Base-by-base conservation (phyloP, 2,113 vertebrate genomes). In the Scatophagus argus region DNA sequence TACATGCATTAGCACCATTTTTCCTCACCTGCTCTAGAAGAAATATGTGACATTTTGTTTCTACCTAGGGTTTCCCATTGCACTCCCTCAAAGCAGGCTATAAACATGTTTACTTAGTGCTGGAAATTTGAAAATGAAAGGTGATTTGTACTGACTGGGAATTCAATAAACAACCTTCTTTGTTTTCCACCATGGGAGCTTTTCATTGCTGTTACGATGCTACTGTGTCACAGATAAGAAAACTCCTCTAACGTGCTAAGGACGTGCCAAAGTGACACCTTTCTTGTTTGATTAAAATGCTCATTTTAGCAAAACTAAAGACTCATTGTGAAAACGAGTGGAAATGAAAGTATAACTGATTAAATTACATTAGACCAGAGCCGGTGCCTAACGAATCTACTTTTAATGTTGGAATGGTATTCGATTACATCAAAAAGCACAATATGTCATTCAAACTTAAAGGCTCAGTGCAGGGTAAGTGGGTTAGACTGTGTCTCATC, bases 121-220 rank as follows among this genome's bases (percentile, higher is more conserved):
- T 63, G 0, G n/a, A 23, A 8, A 41, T 68, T 44, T 63, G 8
- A 36, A 74, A 71, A 7, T 44, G 5, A 69, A 43, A 2, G 14
- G 16, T 36, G n/a, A 63, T 81, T 65, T 77, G 64, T 58, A 13
- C 23, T 36, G 0, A 38, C 13, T 66, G 8, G 1, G 68, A 86
- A 25, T 55, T 0, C 34, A 87, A 86, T 89, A 89, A 91, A 92
- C 32, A 41, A 34, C 4, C 3, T 11, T 68, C 41, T 79, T 63
- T 32, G 36, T 52, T 69, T 79, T 67, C 11, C 12, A 72, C 34
- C 0, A 36, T 21, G 3, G 23, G 9, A n/a, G 29, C 56, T 0
- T 8, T 72, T 60, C 19, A 39, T 82, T 83, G 13, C 27, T 68
- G n/a, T 63, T 61, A 10, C 0, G 0, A 54, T 36, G 32, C 25